Conservation (phyloP, 2,888 invertebrate genomes). For the Prionchulus punctatus region DNA sequence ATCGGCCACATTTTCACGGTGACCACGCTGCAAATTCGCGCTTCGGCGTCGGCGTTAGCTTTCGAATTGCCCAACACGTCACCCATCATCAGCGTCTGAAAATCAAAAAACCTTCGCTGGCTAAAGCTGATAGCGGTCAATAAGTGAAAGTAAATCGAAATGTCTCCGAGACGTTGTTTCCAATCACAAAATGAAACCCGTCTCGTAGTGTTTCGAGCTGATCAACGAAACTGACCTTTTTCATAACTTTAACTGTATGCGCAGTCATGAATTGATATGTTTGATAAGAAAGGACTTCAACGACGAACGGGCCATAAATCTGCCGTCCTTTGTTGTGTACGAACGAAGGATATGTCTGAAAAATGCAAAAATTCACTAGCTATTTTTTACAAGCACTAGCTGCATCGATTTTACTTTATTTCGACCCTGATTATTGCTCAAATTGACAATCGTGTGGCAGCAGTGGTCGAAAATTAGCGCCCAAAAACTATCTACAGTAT, state of each 20-base stretch:
- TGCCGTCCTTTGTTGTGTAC: constrained; percentile 31
- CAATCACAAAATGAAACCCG: not conserved
- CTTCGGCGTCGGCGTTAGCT: constrained; percentile 27
- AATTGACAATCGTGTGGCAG: constrained; percentile 81
- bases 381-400: not conserved
- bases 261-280: constrained; percentile 87
- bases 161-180: not conserved
- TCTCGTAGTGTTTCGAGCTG: not conserved
- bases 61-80: constrained; percentile 67
- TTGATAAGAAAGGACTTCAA: constrained; percentile 78
- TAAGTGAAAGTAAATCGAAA: not conserved
- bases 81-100: constrained; percentile 73
- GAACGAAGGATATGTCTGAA: constrained; percentile 68
- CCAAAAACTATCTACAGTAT: constrained; percentile 91
- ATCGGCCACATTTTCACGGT: constrained; percentile 54
- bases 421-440: constrained; percentile 36
- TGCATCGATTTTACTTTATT: constrained; percentile 55
- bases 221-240: constrained; percentile 49
- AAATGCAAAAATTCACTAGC: not conserved
- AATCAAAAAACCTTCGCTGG: constrained; percentile 13
- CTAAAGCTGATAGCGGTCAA: too few relatives aligned
- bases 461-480: constrained; percentile 92
- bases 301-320: constrained; percentile 37
- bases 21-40: constrained; percentile 29
- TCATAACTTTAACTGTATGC: constrained; percentile 86